phyloP scores from a whole-genome alignment of 2,888 invertebrate species.

The Rhimphoctona megacephalus region DNA sequence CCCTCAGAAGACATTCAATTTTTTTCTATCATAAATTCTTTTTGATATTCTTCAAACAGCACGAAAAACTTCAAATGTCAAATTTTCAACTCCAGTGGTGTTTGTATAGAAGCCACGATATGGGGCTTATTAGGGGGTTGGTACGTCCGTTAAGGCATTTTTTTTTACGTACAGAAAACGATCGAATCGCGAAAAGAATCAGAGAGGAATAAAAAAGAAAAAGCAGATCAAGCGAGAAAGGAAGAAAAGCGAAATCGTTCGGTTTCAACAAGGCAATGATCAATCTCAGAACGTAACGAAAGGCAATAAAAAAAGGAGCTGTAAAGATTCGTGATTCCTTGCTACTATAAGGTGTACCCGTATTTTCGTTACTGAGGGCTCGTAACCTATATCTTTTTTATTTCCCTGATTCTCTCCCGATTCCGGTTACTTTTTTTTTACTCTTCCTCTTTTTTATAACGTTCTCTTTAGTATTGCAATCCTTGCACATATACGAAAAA shows the following conservation, averaged over 20 bases:
- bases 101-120: background rate
- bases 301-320: conserved; percentile 32
- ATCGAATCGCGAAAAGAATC: background rate
- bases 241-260: conserved; percentile 1
- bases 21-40: background rate
- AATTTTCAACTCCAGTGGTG: background rate
- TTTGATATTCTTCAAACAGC: background rate
- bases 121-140: background rate
- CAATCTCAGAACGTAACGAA: conserved; percentile 24
- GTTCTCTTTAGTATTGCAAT: background rate
- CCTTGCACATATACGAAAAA: background rate
- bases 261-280: conserved; percentile 18
- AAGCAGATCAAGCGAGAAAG: background rate
- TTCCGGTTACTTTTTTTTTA: background rate
- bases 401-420: background rate
- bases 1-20: background rate
- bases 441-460: background rate
- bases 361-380: background rate
- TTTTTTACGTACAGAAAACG: conserved; percentile 1
- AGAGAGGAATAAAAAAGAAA: background rate
- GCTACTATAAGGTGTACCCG: background rate
- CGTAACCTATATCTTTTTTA: background rate
- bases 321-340: conserved; percentile 29
- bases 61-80: background rate
- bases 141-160: background rate